Evolutionary conservation across 30 jellyfish, hydroid and myxozoan species (phyloP).

Genomic region (Sanderia malayensis): DNA sequence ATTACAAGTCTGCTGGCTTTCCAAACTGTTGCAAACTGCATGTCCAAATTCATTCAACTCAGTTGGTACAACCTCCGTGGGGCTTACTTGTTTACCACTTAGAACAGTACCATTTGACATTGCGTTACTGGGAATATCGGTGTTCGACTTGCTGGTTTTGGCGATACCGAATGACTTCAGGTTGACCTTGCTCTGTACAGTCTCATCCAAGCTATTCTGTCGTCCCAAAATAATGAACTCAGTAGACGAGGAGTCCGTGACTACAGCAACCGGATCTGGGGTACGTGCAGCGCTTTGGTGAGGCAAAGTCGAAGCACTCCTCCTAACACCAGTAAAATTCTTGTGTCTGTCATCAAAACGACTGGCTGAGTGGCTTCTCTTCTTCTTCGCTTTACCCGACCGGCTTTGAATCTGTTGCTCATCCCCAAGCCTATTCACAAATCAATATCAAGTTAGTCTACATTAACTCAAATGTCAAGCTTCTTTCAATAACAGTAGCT

Average conservation of each 20-base stretch:
- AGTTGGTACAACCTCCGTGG: background rate
- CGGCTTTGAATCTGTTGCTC: slow-evolving; percentile 1
- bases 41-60: too few relatives aligned
- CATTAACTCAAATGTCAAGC: too few relatives aligned
- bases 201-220: slow-evolving; percentile 24
- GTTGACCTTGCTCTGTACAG: slow-evolving; percentile 19
- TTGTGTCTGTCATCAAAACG: slow-evolving; percentile 22
- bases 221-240: slow-evolving; percentile 40
- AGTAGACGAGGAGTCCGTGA: slow-evolving; percentile 26
- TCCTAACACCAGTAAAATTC: background rate
- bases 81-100: background rate
- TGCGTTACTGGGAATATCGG: background rate
- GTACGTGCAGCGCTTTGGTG: slow-evolving; percentile 51
- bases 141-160: slow-evolving; percentile 15
- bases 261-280: slow-evolving; percentile 10
- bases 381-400: slow-evolving; percentile 11
- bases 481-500: too few relatives aligned
- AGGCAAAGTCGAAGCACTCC: slow-evolving; percentile 36
- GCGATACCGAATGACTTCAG: slow-evolving; percentile 41
- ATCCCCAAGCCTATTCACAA: too few relatives aligned
- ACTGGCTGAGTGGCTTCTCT: slow-evolving; percentile 51
- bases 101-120: background rate
- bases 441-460: too few relatives aligned
- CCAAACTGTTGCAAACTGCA: background rate
- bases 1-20: background rate